Percentiles rank a stretch among this genome's conserved stretches.
These are phyloP conservation scores for Bombus haemorrhoidalis DNA, from an alignment of 1,140 invertebrate genomes.

Conservation along the genomic window DNA sequence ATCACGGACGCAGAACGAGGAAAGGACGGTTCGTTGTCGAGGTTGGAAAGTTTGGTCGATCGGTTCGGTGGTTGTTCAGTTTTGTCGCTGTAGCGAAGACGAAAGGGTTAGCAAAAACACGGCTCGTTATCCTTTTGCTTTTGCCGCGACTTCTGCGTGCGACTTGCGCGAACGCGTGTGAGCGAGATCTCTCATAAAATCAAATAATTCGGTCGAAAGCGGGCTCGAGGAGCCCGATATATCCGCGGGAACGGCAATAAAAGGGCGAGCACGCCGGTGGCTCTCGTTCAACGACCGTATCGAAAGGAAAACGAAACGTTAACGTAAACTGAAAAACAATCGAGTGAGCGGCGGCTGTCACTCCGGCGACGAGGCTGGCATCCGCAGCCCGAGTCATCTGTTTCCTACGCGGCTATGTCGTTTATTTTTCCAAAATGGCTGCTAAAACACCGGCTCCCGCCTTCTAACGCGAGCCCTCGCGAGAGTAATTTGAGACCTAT, in stretches of 20 bases:
- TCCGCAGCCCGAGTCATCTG: conserved; percentile 77
- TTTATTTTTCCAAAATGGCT: conserved; percentile 81
- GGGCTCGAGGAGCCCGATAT: conserved; percentile 73
- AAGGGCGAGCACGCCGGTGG: conserved; percentile 45
- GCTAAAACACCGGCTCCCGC: conserved; percentile 74
- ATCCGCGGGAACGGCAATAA: conserved; percentile 70
- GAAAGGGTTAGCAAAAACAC: conserved; percentile 1
- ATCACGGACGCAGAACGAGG: not conserved
- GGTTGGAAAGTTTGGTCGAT: not conserved
- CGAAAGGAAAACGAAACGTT: conserved; percentile 76
- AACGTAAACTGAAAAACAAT: conserved; percentile 81
- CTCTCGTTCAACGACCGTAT: conserved; percentile 80
- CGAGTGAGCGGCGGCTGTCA: conserved; percentile 77
- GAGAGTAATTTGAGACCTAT: conserved; percentile 77
- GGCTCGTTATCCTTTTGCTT: conserved; percentile 11
- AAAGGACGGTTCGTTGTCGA: not conserved
- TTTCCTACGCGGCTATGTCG: conserved; percentile 72
- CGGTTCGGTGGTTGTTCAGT: not conserved
- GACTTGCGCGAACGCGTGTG: conserved; percentile 36
- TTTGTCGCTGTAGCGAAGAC: not conserved
- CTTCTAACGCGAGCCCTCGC: conserved; percentile 69
- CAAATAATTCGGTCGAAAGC: conserved; percentile 72
- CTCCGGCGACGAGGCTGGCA: conserved; percentile 74
- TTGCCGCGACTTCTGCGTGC: not conserved
- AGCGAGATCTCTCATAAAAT: conserved; percentile 73